Base-by-base conservation (phyloP, 2,797 vertebrate genomes). In the Arremon aurantiirostris region DNA sequence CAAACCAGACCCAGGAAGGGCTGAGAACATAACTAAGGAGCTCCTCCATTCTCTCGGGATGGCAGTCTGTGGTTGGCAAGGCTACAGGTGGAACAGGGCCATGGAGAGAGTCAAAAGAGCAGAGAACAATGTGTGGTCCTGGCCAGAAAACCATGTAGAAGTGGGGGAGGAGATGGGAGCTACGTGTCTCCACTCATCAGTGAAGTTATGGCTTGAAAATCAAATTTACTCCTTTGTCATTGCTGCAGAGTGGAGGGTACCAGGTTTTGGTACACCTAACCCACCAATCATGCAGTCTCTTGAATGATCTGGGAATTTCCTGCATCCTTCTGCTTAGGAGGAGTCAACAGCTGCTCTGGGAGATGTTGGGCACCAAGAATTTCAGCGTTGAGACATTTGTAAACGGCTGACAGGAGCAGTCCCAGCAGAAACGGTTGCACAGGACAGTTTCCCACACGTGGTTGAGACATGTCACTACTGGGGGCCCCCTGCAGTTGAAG, bases 161-260 rank as follows among this genome's bases (percentile, higher is more conserved):
- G 22, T 32, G 12, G 27, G 16, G 11, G 26, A 50, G 8, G 3
- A 11, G 8, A 13, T n/a, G 23, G 14, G 27, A 90, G 14, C 4
- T 60, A 5, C 5, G 3, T 42, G 34, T 28, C 23, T 59, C 61
- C 17, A 39, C 22, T 68, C 42, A 6, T 21, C 22, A 57, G 8
- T 42, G 64, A 52, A 65, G 23, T 26, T 70, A 24, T 2, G 27
- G 12, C 30, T 56, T 56, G 53, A 50, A 65, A 50, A 70, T 26
- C 3, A 24, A 14, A 34, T 79, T 50, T 52, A 15, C 14, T 52
- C 30, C n/a, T 49, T 46, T 34, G 27, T 24, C 46, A 37, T 52
- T 0, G 0, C 50, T 68, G 49, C 20, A 34, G 44, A 2, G 2
- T 34, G 12, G 9, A 15, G 3, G 1, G 8, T 63, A 32, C 35